Conservation (phyloP, 2,113 vertebrate genomes). For the Myotis lucifugus region DNA sequence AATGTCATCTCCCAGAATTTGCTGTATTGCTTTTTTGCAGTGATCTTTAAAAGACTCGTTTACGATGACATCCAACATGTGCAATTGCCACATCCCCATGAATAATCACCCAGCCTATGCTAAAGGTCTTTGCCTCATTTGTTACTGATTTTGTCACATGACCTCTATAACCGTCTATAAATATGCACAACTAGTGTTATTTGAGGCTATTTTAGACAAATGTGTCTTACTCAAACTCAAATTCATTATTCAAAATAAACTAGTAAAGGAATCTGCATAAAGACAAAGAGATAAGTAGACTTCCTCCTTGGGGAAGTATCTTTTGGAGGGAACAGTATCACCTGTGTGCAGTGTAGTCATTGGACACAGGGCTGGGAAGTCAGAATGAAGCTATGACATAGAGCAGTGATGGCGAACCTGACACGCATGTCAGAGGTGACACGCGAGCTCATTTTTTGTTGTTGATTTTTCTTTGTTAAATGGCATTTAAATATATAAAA, state of each 20-base stretch:
- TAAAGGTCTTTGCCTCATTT: conserved; percentile 57
- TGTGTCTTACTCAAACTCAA: conserved; percentile 5
- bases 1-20: conserved; percentile 45
- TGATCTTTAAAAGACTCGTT: conserved; percentile 55
- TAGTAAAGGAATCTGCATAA: not conserved
- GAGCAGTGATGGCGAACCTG: not conserved
- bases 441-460: no score
- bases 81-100: not conserved
- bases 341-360: fast-evolving
- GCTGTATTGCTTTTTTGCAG: conserved; percentile 6
- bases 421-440: no score
- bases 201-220: conserved; percentile 44
- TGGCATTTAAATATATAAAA: no score
- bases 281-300: not conserved
- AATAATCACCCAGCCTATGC: not conserved
- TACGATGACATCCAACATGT: not conserved
- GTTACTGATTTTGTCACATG: conserved; percentile 41
- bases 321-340: not conserved
- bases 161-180: conserved; percentile 41
- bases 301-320: not conserved
- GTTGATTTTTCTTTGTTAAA: no score
- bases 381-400: not conserved
- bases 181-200: conserved; percentile 7
- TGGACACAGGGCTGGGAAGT: not conserved
- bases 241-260: conserved; percentile 31